phyloP scores from a whole-genome alignment of 2,888 invertebrate species.

The Mesorhabditis spiculigera region DNA sequence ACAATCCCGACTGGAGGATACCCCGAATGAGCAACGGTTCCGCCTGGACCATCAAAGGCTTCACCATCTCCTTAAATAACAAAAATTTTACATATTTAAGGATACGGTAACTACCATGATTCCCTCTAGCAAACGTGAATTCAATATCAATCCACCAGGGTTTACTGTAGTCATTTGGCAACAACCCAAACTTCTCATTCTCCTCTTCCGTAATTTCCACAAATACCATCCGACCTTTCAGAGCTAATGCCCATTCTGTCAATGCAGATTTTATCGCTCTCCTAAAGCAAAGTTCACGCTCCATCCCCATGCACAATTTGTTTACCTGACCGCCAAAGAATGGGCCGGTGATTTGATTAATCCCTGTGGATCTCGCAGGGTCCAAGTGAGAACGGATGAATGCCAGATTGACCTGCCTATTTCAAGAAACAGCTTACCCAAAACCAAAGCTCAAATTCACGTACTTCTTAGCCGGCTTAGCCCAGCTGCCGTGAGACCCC shows the following conservation, averaged over 20 bases:
- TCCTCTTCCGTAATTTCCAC: constrained; percentile 10
- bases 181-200: constrained; percentile 8
- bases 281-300: constrained; percentile 13
- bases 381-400: not conserved
- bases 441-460: no score
- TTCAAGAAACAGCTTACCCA: no score
- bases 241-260: constrained; percentile 21
- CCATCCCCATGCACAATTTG: not conserved
- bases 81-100: constrained; percentile 7
- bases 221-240: constrained; percentile 19
- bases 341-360: not conserved
- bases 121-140: constrained; percentile 40
- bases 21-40: constrained; percentile 50
- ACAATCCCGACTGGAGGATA: constrained; percentile 49
- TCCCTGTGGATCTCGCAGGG: not conserved
- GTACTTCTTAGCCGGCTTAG: no score
- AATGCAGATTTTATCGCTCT: constrained; percentile 16
- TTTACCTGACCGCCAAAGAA: not conserved
- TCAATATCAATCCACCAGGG: constrained; percentile 32
- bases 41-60: constrained; percentile 39
- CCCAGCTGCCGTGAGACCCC: no score
- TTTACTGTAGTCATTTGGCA: not conserved
- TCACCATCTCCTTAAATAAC: constrained; percentile 8
- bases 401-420: not conserved
- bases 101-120: constrained; percentile 36